phyloP scores from a whole-genome alignment of 2,797 vertebrate genomes.

The Stomatorhinus walkeri region DNA sequence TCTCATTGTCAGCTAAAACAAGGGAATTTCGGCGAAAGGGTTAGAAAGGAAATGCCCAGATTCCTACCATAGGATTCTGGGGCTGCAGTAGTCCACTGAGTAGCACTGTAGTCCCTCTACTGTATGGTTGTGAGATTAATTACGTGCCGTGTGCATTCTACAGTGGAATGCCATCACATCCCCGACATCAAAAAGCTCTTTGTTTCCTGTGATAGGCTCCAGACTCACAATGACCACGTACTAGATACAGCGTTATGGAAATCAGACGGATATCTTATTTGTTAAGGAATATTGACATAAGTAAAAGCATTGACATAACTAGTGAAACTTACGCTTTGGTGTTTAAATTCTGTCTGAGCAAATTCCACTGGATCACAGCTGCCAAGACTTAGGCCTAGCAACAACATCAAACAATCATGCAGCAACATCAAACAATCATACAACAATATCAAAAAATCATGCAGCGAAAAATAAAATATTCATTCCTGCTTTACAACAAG shows the following conservation, averaged over 20 bases:
- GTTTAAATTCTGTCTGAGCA: background rate
- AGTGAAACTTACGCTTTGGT: background rate
- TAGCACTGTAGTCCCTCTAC: background rate
- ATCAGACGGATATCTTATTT: background rate
- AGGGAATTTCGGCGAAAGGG: background rate
- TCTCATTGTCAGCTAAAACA: slow-evolving; percentile 1
- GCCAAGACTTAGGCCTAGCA: background rate
- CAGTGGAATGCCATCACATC: background rate
- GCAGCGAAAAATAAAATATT: background rate
- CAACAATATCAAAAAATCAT: background rate
- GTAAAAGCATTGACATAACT: background rate
- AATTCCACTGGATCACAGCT: background rate
- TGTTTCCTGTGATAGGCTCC: background rate
- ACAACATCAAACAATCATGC: slow-evolving; percentile 4
- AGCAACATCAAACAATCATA: background rate
- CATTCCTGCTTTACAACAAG: background rate
- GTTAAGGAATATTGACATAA: background rate
- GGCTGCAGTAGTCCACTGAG: background rate
- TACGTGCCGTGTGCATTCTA: background rate
- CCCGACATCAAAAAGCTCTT: background rate
- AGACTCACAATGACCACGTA: background rate
- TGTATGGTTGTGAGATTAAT: background rate
- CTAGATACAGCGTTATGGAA: background rate
- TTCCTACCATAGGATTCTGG: background rate
- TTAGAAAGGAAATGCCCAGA: background rate